Percentiles rank a stretch among this genome's conserved stretches.
phyloP scores from a whole-genome alignment of 2,888 invertebrate genomes.

The Alviniconcha strummeri region DNA sequence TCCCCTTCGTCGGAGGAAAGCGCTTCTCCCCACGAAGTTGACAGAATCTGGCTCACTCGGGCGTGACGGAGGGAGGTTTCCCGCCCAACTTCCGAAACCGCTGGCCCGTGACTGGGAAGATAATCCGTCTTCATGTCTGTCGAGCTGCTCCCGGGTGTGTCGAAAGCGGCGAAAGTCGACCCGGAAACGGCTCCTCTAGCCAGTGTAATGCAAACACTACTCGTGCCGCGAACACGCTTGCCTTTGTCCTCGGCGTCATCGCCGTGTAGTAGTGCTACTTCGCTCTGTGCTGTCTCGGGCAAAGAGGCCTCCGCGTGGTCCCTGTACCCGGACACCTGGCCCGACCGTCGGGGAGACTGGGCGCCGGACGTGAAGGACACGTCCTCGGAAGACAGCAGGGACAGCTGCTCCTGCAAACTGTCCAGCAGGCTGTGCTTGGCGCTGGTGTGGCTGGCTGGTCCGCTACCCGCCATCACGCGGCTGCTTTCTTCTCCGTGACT shows the following conservation, averaged over 20 bases:
- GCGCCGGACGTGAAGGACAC: neutral
- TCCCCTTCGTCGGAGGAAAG: neutral
- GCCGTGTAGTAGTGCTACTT: no score
- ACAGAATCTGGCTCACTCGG: constrained; percentile 11
- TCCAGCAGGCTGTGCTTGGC: constrained; percentile 14
- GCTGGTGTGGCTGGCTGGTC: neutral
- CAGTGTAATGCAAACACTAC: neutral
- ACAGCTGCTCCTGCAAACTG: constrained; percentile 36
- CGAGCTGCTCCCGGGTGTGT: neutral
- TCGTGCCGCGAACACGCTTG: neutral
- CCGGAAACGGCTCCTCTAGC: neutral
- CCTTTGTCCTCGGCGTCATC: neutral
- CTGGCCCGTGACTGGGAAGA: constrained; percentile 3
- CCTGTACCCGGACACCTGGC: constrained; percentile 19
- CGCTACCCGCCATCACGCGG: constrained; percentile 7
- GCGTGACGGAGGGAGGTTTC: constrained; percentile 8
- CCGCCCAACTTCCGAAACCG: neutral
- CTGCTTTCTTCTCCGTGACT: neutral
- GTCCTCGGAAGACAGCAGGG: constrained; percentile 26
- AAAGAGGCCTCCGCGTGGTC: constrained; percentile 35
- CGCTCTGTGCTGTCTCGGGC: neutral
- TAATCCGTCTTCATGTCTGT: constrained; percentile 5
- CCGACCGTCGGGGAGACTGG: neutral
- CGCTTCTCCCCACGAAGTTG: constrained; percentile 3
- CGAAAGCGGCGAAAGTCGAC: neutral